Evolutionary conservation across 2,888 invertebrate genomes (phyloP).

Genomic region (Agrotis segetum): DNA sequence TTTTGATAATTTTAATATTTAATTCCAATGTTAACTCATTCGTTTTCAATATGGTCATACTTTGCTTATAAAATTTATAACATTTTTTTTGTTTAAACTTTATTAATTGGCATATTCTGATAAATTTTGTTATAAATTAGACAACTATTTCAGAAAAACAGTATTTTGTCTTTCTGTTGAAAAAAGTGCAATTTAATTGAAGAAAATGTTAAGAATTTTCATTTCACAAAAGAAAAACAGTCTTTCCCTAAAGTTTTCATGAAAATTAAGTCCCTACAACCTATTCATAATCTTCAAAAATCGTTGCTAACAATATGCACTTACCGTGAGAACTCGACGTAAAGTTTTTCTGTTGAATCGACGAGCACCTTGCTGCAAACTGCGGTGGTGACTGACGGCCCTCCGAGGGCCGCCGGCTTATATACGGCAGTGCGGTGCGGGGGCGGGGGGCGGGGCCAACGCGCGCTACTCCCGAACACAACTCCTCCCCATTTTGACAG

Average conservation of each 20-base stretch:
- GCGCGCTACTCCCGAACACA: slow-evolving; percentile 71
- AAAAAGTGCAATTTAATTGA: background rate
- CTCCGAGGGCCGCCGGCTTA: slow-evolving; percentile 74
- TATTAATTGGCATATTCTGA: too few relatives aligned
- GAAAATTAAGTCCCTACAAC: background rate
- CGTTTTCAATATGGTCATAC: background rate
- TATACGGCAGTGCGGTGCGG: slow-evolving; percentile 76
- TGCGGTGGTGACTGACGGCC: slow-evolving; percentile 70
- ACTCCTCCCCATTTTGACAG: slow-evolving; percentile 83
- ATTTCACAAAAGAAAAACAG: background rate
- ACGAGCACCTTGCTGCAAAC: slow-evolving; percentile 66
- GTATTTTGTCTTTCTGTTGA: too few relatives aligned
- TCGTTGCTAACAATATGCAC: slow-evolving; percentile 63
- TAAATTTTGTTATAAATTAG: too few relatives aligned
- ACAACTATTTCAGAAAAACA: too few relatives aligned
- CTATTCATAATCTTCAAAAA: background rate
- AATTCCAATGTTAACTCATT: background rate
- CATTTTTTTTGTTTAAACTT: too few relatives aligned
- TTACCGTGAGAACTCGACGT: slow-evolving; percentile 83
- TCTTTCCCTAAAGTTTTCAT: background rate
- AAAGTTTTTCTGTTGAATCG: slow-evolving; percentile 79
- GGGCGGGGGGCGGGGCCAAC: slow-evolving; percentile 79
- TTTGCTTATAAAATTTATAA: too few relatives aligned
- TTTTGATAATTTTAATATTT: background rate
- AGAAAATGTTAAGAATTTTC: background rate